Evolutionary conservation across 2,113 vertebrate genomes (phyloP).

Genomic region (Bombycilla garrulus): DNA sequence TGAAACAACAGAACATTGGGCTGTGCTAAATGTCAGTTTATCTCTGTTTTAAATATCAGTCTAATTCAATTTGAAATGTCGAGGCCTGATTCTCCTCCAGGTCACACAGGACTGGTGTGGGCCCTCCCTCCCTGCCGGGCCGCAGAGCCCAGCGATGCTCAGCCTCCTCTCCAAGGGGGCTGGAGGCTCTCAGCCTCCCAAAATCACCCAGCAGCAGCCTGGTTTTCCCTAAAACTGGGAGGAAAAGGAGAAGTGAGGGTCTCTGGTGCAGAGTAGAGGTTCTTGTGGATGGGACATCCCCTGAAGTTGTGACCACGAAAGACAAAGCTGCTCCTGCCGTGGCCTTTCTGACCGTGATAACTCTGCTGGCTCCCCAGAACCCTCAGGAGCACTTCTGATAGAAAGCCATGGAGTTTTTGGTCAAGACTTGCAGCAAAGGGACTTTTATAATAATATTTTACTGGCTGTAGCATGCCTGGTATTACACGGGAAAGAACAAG

Average conservation of each 20-base stretch:
- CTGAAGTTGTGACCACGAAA: accelerated
- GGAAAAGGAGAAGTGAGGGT: not conserved
- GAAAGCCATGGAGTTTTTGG: not conserved
- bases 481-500: not conserved
- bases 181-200: not conserved
- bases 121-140: not conserved
- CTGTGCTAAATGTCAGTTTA: not conserved
- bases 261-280: accelerated
- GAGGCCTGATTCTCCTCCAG: not conserved
- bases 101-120: not conserved
- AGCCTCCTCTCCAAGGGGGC: accelerated
- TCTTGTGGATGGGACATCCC: accelerated
- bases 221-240: accelerated
- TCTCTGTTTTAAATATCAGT: not conserved
- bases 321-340: accelerated
- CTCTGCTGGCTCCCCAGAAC: not conserved
- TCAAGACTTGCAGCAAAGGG: conserved; percentile 20
- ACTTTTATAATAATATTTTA: conserved; percentile 45
- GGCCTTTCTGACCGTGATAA: not conserved
- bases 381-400: not conserved
- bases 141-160: not conserved
- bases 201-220: not conserved
- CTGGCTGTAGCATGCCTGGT: conserved; percentile 41
- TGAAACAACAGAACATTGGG: not conserved
- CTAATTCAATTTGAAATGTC: not conserved